Evolutionary conservation across 2,113 vertebrate genomes (phyloP).

Genomic region (Morone chrysops): DNA sequence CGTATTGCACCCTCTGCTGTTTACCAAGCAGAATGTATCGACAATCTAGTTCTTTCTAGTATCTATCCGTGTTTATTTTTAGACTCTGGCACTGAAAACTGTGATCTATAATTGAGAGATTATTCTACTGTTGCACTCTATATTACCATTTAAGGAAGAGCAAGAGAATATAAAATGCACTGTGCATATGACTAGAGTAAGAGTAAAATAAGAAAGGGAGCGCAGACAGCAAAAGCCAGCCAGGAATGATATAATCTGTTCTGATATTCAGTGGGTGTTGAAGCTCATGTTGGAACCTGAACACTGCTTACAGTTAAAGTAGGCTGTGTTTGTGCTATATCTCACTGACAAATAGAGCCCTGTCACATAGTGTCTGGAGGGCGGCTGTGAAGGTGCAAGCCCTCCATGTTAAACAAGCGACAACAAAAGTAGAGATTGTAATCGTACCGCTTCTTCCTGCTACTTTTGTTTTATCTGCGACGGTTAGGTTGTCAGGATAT

Average conservation of each 20-base stretch:
- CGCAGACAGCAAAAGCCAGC: slow-evolving; percentile 5
- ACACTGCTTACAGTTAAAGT: slow-evolving; percentile 11
- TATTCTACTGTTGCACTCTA: neutral
- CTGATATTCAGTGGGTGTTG: slow-evolving; percentile 2
- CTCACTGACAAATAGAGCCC: slow-evolving; percentile 46
- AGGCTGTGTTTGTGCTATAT: slow-evolving; percentile 12
- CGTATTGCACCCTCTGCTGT: slow-evolving; percentile 72
- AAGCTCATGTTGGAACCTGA: neutral
- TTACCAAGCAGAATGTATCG: neutral
- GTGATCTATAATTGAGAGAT: neutral
- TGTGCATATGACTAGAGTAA: neutral
- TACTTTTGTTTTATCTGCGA: slow-evolving; percentile 14
- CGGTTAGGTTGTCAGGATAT: neutral
- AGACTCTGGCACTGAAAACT: neutral
- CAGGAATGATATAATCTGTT: neutral
- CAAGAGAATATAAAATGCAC: neutral
- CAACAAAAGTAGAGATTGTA: slow-evolving; percentile 19
- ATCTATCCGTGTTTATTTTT: neutral
- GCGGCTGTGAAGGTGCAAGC: neutral
- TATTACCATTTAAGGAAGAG: neutral
- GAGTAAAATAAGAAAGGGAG: neutral
- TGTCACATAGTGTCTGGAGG: slow-evolving; percentile 20
- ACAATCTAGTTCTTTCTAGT: neutral
- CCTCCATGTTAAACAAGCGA: slow-evolving; percentile 34
- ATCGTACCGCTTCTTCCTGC: neutral